Conservation (phyloP, 2,113 vertebrate genomes). For the Thunnus thynnus region DNA sequence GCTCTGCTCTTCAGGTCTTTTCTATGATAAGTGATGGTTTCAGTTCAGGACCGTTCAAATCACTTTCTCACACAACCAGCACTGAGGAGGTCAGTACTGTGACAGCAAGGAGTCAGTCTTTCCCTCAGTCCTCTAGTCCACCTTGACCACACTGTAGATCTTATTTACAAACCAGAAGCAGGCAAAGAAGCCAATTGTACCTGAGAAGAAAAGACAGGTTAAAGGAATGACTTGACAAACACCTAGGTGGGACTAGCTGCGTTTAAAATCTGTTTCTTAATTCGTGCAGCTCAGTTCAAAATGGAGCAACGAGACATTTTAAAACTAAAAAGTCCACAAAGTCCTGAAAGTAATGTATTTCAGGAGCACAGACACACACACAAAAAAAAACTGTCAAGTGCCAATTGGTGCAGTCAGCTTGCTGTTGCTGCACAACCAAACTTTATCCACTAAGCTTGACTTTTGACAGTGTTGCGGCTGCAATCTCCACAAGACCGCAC, state of each 20-base stretch:
- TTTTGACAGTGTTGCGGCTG: constrained; percentile 18
- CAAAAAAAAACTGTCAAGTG: neutral
- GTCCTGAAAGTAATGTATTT: neutral
- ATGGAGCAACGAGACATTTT: too few relatives aligned
- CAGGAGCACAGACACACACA: neutral
- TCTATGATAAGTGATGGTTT: constrained; percentile 63
- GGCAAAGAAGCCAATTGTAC: constrained; percentile 98
- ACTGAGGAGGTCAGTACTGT: constrained; percentile 41
- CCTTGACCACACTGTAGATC: constrained; percentile 99
- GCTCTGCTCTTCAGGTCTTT: constrained; percentile 61
- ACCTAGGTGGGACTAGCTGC: neutral
- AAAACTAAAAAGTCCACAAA: constrained; percentile 8
- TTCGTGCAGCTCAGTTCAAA: too few relatives aligned
- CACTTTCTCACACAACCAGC: constrained; percentile 51
- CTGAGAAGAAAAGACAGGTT: constrained; percentile 75
- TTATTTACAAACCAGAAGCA: constrained; percentile 99
- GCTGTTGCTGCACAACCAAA: neutral
- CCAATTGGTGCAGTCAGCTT: constrained; percentile 1
- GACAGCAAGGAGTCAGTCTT: constrained; percentile 43
- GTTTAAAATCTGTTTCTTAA: neutral
- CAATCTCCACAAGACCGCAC: neutral
- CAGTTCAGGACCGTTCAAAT: constrained; percentile 60
- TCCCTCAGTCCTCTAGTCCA: constrained; percentile 88
- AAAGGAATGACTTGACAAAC: neutral
- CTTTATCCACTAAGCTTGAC: constrained; percentile 15